A percentile compares a stretch with the other conserved stretches of the same genome.
Conservation (phyloP, 2,113 vertebrate species). For the Gymnocephalus cernua region DNA sequence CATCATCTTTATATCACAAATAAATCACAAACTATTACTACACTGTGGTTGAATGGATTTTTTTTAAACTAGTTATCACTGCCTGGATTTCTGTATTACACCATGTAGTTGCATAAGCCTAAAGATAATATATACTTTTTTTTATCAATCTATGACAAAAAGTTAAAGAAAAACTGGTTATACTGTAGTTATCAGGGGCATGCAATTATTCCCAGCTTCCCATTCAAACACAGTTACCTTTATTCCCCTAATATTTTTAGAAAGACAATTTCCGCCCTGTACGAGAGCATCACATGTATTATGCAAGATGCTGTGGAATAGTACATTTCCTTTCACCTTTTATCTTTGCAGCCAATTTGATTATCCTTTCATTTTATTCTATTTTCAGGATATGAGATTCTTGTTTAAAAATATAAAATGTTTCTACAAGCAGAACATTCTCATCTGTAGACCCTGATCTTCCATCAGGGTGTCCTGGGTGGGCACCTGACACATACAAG, state of each 20-base stretch:
- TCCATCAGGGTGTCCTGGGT: not conserved
- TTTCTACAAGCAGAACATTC: not conserved
- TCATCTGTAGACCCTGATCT: not conserved
- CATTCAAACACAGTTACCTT: constrained; percentile 61
- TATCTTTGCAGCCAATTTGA: constrained; percentile 51
- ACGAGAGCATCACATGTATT: constrained; percentile 67
- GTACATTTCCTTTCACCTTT: constrained; percentile 55
- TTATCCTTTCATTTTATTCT: constrained; percentile 41
- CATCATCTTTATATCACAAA: not conserved
- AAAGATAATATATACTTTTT: not conserved
- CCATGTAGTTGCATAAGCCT: not conserved
- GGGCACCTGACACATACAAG: not conserved
- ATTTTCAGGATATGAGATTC: constrained; percentile 34
- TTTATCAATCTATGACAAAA: not conserved
- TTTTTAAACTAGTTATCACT: not conserved
- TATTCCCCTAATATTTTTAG: constrained; percentile 66
- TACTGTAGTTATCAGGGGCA: constrained; percentile 1
- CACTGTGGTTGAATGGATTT: not conserved
- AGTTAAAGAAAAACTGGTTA: not conserved
- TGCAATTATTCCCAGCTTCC: constrained; percentile 25
- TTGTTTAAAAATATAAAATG: not conserved
- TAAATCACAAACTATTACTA: not conserved
- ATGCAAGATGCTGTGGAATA: constrained; percentile 59
- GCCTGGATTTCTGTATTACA: not conserved
- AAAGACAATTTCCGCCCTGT: constrained; percentile 69